Conservation (phyloP, 1,140 invertebrate species). For the Venustaconcha ellipsiformis region DNA sequence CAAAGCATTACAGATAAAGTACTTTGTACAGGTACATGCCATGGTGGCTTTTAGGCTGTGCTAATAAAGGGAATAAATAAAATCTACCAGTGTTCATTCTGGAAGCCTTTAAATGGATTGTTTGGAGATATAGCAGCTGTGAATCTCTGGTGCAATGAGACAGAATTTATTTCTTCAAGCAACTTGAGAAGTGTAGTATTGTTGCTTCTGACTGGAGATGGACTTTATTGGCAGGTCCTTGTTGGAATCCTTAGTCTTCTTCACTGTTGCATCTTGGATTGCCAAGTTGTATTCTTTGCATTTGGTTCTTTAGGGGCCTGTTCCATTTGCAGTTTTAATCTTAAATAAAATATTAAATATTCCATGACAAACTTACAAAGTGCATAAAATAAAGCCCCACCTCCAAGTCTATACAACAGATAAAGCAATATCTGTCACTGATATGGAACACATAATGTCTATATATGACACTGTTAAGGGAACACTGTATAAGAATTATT, state of each 20-base stretch:
- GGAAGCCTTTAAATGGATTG: conserved; percentile 30
- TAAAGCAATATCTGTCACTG: no score
- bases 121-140: conserved; percentile 43
- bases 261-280: conserved; percentile 38
- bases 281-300: conserved; percentile 2
- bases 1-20: no score
- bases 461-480: no score
- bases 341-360: no score
- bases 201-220: conserved; percentile 31
- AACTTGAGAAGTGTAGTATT: conserved; percentile 19
- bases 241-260: conserved; percentile 9
- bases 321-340: background rate
- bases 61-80: no score
- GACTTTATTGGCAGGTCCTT: conserved; percentile 34
- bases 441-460: no score
- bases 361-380: no score
- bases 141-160: conserved; percentile 26
- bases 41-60: no score
- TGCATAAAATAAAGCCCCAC: no score
- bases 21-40: no score
- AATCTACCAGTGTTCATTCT: background rate
- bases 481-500: no score
- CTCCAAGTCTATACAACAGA: no score
- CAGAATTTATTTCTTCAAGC: conserved; percentile 13
- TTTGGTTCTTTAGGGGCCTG: conserved; percentile 8